Evolutionary conservation across 2,888 invertebrate genomes (phyloP), one percentile per base, ranked within the genome.

Genomic region (Caenorhabditis uteleia): DNA sequence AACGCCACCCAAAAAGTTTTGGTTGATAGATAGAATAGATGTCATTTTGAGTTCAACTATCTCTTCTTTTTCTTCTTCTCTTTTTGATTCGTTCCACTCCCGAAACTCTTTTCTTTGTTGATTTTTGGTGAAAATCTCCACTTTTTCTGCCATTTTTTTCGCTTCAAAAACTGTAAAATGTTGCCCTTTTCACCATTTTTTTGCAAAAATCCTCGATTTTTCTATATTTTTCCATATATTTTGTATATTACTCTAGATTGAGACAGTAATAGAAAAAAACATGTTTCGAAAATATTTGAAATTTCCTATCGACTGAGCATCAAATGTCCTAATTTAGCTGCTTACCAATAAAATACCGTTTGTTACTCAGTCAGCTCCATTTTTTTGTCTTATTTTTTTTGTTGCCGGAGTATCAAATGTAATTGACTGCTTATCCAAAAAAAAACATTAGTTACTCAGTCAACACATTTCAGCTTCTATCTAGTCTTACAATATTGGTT

Each of bases 111-210:
- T 34, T 33, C 39, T 27, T 38, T 39, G 18, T 25, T 43, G 43
- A 16, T 48, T 38, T 36, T 49, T 26, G 23, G 20, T 34, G 3
- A n/a, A 44, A 12, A 36, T 23, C 44, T n/a, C 38, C 47, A 42
- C 34, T 43, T 45, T 20, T 49, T 33, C 47, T 21, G 25, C 36
- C 12, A 34, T 25, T 23, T 8, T 25, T 43, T n/a, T 18, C 20
- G 54, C 60, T 61, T 61, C 54, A 61, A 50, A 55, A 50, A 23
- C 20, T 55, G 60, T 60, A 48, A 54, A 55, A 61, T 55, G 42
- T 54, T 48, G 54, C 44, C 59, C 42, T 58, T 51, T 36, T 58
- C 50, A 45, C 46, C 53, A 20, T 20, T 20, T 36, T 8, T 20
- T 18, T 36, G 36, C 20, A 16, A 6, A 20, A 16, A 6, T 36